These are phyloP conservation scores for Neocrepidodera transversa DNA, from an alignment of 2,888 invertebrate genomes.

Conservation along the genomic window DNA sequence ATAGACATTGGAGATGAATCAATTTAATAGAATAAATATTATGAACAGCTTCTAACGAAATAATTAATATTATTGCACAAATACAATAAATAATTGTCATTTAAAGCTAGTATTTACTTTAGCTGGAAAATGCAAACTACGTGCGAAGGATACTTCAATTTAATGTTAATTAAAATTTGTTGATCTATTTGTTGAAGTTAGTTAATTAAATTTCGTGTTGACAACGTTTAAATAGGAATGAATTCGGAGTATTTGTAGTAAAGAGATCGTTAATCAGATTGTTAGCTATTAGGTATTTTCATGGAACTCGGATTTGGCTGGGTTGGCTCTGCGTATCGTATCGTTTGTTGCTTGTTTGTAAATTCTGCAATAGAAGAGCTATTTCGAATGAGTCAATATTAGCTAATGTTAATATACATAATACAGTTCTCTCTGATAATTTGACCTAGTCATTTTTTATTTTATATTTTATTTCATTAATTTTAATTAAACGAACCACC, in stretches of 20 bases:
- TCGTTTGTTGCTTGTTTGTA: slow-evolving; percentile 8
- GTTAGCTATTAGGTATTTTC: slow-evolving; percentile 35
- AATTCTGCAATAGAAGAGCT: slow-evolving; percentile 10
- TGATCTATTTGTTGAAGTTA: slow-evolving; percentile 41
- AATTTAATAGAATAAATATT: slow-evolving; percentile 39
- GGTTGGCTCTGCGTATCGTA: background rate
- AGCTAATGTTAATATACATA: slow-evolving; percentile 13
- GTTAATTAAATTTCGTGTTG: slow-evolving; percentile 45
- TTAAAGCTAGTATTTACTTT: slow-evolving; percentile 43
- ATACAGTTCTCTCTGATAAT: slow-evolving; percentile 17
- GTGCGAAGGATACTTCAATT: slow-evolving; percentile 42
- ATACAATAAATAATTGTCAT: slow-evolving; percentile 44
- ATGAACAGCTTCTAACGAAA: slow-evolving; percentile 21
- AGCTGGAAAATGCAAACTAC: slow-evolving; percentile 36
- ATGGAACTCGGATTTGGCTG: slow-evolving; percentile 11
- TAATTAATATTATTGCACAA: slow-evolving; percentile 39
- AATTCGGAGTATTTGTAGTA: slow-evolving; percentile 28
- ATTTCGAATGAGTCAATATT: slow-evolving; percentile 21
- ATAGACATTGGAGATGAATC: slow-evolving; percentile 29
- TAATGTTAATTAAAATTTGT: slow-evolving; percentile 44
- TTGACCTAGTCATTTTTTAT: too few species aligned
- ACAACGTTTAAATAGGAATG: slow-evolving; percentile 39
- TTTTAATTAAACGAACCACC: too few species aligned
- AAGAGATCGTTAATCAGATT: slow-evolving; percentile 33
- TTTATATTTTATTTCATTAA: too few species aligned